phyloP scores from a whole-genome alignment of 2,113 vertebrate genomes.

The Plestiodon gilberti region DNA sequence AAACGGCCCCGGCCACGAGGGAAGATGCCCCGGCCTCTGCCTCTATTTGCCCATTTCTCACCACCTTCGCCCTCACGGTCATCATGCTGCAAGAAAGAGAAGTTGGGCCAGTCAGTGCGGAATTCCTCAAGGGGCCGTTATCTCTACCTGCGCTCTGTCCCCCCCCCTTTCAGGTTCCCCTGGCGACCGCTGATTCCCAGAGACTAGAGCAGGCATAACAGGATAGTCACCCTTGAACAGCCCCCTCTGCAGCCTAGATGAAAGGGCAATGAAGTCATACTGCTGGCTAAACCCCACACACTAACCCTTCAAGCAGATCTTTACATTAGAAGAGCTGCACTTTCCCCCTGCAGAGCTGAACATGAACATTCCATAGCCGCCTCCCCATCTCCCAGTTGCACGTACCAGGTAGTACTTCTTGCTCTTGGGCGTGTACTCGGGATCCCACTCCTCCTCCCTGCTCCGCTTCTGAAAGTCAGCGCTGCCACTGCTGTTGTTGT shows the following conservation, averaged over 20 bases:
- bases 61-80: constrained; percentile 87
- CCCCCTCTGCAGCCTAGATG: neutral
- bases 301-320: neutral
- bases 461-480: constrained; percentile 78
- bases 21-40: constrained; percentile 83
- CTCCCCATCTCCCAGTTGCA: neutral
- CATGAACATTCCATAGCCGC: too few relatives aligned
- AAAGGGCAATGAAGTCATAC: neutral
- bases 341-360: neutral
- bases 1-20: constrained; percentile 87
- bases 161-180: too few relatives aligned
- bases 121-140: fast-evolving
- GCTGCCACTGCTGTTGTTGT: constrained; percentile 79
- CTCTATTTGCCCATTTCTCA: constrained; percentile 82
- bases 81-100: constrained; percentile 80
- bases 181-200: too few relatives aligned
- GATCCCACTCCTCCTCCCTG: constrained; percentile 91
- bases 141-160: too few relatives aligned
- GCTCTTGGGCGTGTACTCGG: constrained; percentile 92
- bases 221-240: neutral
- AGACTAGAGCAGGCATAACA: too few relatives aligned
- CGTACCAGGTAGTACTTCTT: constrained; percentile 96
- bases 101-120: neutral
- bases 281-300: neutral
- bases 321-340: neutral